phyloP scores from a whole-genome alignment of 2,113 vertebrate genomes.

The Calonectris borealis region DNA sequence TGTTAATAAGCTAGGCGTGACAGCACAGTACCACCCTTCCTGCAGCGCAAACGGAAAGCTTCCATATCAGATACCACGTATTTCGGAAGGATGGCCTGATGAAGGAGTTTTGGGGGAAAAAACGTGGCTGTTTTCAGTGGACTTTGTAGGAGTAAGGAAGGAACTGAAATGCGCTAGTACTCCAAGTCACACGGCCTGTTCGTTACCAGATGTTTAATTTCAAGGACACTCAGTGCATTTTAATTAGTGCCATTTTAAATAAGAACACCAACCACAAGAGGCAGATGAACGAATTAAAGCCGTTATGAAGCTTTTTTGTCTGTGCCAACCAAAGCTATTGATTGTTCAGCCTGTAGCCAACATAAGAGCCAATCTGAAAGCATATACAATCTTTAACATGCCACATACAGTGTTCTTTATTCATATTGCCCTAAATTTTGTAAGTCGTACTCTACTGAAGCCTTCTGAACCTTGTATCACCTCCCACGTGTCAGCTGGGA shows the following conservation, averaged over 20 bases:
- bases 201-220: slow-evolving; percentile 37
- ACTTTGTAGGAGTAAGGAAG: not conserved
- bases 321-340: not conserved
- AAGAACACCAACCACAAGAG: not conserved
- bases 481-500: not conserved
- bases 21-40: not conserved
- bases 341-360: not conserved
- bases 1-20: not conserved
- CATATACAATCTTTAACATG: not conserved
- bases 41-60: not conserved
- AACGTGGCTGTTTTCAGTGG: not conserved
- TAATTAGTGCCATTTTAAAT: slow-evolving; percentile 13
- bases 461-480: not conserved
- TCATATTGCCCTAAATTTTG: not conserved
- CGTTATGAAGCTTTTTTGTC: not conserved
- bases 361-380: not conserved
- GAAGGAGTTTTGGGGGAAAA: rapidly evolving
- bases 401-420: rapidly evolving
- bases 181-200: not conserved
- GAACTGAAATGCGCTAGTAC: not conserved
- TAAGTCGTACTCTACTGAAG: not conserved
- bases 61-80: rapidly evolving
- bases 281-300: not conserved
- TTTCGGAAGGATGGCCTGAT: not conserved
- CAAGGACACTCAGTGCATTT: slow-evolving; percentile 25